A percentile compares a stretch with the other conserved stretches of the same genome.
Conservation (phyloP, 2,888 invertebrate species). For the Diarsia rubi region DNA sequence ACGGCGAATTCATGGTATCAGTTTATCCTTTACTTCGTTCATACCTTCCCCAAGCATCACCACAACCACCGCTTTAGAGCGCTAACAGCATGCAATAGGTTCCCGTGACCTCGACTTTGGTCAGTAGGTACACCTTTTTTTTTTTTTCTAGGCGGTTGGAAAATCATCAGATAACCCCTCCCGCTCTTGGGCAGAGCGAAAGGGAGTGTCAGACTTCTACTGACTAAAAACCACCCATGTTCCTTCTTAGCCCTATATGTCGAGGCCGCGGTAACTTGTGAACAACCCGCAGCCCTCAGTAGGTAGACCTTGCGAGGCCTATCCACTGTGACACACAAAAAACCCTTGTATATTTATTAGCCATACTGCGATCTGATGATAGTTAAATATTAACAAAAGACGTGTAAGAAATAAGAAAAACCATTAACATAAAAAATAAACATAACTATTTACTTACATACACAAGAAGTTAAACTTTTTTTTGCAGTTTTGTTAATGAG, state of each 20-base stretch:
- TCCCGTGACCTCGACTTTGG: neutral
- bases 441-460: neutral
- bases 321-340: neutral
- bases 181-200: no score
- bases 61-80: neutral
- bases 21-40: neutral
- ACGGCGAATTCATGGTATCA: neutral
- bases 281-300: no score
- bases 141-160: no score
- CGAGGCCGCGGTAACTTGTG: no score
- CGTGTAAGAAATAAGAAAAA: conserved; percentile 71
- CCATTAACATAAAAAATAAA: neutral
- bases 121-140: no score
- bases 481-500: neutral
- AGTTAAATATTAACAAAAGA: conserved; percentile 66
- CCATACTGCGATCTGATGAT: neutral
- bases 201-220: no score
- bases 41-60: neutral
- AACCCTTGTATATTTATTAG: neutral
- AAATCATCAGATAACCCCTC: no score
- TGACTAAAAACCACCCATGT: no score
- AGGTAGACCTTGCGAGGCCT: neutral
- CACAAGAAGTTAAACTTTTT: neutral
- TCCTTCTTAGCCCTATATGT: no score
- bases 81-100: neutral